Evolutionary conservation across 2,113 vertebrate species (phyloP), one percentile per base, ranked within the genome.

Genomic region (Callipepla squamata): DNA sequence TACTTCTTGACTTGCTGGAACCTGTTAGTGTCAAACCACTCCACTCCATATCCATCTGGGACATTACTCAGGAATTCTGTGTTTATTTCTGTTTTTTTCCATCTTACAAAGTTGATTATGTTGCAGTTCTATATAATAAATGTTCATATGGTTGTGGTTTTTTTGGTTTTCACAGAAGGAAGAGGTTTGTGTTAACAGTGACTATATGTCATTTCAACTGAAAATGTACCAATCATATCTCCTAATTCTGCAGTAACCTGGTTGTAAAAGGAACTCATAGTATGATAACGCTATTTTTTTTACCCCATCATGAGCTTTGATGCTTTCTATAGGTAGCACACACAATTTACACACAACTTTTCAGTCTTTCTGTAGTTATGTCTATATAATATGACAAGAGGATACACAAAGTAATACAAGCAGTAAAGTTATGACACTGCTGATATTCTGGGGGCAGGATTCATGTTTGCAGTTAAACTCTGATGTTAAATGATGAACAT

Each of bases 1-100:
- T 87, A 58, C 21, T 86, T 88, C 88, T 84, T 86, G 66, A 69
- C 89, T 93, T 93, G 53, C 79, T 93, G 74, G 58, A 90, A 94
- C 53, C 53, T 92, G 80, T 87, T 65, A 73, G 40, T 69, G 53
- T 87, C 53, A 92, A 92, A 81, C 25, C n/a, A 58, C 40, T 81
- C n/a, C 6, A 10, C 0, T 4, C 23, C n/a, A 68, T 90, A 26
- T 79, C 40, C 75, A 26, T 13, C 8, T 45, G 21, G 25, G 74
- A 55, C 38, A 86, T 84, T 79, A 53, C 40, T 93, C 36, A 88
- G 78, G 77, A 94, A 90, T 81, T 90, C 45, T 7, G 2, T 44
- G 45, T 92, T 87, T 85, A 67, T 87, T 90, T 42, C 70, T 74
- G 44, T 0, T 5, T 85, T 76, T 76, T 78, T 51, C 20, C 8